Conservation (phyloP, 2,888 invertebrate species). For the Megastigmus dorsalis region DNA sequence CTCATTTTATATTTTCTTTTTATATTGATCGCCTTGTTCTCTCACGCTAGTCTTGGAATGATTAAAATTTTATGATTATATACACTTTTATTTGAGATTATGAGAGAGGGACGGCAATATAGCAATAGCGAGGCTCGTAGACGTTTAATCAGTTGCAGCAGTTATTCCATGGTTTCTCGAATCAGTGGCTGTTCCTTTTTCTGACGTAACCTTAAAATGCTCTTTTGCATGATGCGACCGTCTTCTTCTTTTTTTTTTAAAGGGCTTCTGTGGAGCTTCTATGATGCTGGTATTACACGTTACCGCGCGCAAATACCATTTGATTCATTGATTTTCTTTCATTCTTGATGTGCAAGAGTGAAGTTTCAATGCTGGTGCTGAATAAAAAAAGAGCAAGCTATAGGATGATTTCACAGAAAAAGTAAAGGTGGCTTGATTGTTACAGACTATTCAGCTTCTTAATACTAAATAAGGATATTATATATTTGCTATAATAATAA, state of each 20-base stretch:
- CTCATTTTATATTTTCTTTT: neutral
- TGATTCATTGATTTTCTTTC: no score
- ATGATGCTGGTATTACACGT: neutral
- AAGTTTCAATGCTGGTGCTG: no score
- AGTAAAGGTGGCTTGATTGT: no score
- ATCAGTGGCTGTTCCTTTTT: neutral
- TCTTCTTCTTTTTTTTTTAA: neutral
- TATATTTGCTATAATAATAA: no score
- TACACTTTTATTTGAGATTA: neutral
- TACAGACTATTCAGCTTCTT: no score
- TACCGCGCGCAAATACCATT: no score
- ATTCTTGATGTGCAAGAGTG: no score
- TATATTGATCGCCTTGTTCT: neutral
- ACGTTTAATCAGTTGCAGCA: conserved; percentile 35
- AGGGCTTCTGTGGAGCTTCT: neutral
- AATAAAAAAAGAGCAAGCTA: no score
- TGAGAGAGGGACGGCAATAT: neutral
- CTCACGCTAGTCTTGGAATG: neutral
- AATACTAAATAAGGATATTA: no score
- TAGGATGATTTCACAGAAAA: no score
- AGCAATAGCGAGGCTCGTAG: no score
- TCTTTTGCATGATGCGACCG: neutral
- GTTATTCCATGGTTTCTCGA: neutral
- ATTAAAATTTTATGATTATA: neutral
- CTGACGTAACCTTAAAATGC: conserved; percentile 16